Percentiles rank a stretch among this genome's conserved stretches.
Evolutionary conservation across 2,113 vertebrate species (phyloP).

Genomic region (Meleagris gallopavo): DNA sequence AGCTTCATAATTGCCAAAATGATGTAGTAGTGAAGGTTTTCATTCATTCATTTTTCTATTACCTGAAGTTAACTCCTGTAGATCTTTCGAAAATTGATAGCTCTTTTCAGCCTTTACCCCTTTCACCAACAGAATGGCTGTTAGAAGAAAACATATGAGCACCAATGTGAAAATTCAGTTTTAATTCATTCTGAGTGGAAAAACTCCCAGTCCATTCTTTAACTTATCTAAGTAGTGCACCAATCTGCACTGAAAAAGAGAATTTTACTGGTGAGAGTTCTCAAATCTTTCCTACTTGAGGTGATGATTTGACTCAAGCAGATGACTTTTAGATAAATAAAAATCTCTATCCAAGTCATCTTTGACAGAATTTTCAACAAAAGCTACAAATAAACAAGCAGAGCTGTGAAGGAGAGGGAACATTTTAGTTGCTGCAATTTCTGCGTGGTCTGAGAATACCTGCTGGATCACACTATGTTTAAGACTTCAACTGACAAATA

Average conservation of each 20-base stretch:
- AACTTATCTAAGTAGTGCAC: background rate
- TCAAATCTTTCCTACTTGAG: background rate
- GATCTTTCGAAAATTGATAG: background rate
- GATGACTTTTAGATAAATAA: background rate
- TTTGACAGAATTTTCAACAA: background rate
- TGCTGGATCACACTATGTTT: background rate
- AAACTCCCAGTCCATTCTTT: fast-evolving
- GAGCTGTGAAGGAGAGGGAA: background rate
- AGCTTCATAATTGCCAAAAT: background rate
- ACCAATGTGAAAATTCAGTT: background rate
- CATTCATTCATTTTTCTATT: background rate
- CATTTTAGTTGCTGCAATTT: background rate
- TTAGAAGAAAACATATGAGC: background rate
- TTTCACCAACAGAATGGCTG: background rate
- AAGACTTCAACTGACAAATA: background rate
- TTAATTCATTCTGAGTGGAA: background rate
- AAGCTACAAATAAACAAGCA: background rate
- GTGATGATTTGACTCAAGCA: background rate
- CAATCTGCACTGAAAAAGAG: background rate
- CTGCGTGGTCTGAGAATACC: background rate
- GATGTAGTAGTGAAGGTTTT: background rate
- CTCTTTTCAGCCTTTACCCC: background rate
- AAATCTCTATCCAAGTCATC: background rate
- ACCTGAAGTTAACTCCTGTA: background rate
- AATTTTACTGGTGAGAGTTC: background rate